Base-by-base conservation (phyloP, 2,888 invertebrate species). In the Hemaris fuciformis region DNA sequence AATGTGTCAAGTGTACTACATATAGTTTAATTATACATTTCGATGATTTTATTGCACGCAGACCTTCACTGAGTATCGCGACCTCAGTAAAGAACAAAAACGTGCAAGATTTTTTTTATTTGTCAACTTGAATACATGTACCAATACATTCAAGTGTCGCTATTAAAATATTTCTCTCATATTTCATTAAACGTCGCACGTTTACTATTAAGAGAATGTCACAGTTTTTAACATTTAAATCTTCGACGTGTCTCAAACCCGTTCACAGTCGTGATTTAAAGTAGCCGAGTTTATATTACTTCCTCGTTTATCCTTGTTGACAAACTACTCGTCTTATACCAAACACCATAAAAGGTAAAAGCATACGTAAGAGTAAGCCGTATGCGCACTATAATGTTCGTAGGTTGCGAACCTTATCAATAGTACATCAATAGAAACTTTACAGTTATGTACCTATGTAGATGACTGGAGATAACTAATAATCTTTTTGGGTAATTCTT, bases 141-240 rank as follows among this genome's bases (percentile, higher is more conserved):
- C 27, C 31, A 3, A 31, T 31, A 31, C 25, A 27, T 48, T 43
- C 10, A 43, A 15, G 23, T 48, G 46, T 25, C 46, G 15, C 48
- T 27, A 53, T 53, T 53, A 31, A 42, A 59, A 27, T 27, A 31
- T 53, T 67, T 65, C 61, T 62, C 60, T 59, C 62, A 3, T 27
- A n/a, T n/a, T n/a, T 42, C 8, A 27, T 53, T 59, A 63, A 62
- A 27, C 31, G 25, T 60, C 31, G 60, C 31, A 53, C 53, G 53
- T 45, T 43, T 46, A 59, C 60, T 61, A 58, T 57, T 59, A 66
- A 68, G 67, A 70, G 73, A 77, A 80, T 77, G 77, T 72, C 73
- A 70, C 67, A 58, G 69, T 67, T 66, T 70, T 70, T 71, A 77
- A 74, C 70, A 73, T 79, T 77, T 74, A 69, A 67, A 64, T 66